Evolutionary conservation across 2,888 invertebrate species (phyloP).

Genomic region (Hoplodrina blanda): DNA sequence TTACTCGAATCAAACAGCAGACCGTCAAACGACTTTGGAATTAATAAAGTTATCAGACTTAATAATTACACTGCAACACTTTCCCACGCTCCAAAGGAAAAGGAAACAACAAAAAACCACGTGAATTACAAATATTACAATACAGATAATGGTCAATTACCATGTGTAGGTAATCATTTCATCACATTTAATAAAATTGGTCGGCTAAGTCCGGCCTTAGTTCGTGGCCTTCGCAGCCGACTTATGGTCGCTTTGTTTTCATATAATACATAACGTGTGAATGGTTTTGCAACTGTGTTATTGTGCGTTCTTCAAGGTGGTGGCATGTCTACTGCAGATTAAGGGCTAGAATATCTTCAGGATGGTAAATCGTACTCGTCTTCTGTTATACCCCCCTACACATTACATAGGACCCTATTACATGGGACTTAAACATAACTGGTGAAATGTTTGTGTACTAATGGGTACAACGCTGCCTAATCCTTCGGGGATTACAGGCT

Average conservation of each 20-base stretch:
- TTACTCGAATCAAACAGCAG: slow-evolving; percentile 37
- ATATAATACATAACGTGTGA: slow-evolving; percentile 75
- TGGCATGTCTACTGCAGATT: slow-evolving; percentile 31
- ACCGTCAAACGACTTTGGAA: slow-evolving; percentile 40
- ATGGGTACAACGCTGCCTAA: no score
- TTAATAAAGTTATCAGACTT: slow-evolving; percentile 58
- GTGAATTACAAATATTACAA: slow-evolving; percentile 65
- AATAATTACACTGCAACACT: slow-evolving; percentile 51
- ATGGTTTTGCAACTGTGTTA: slow-evolving; percentile 70
- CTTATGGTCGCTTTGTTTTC: slow-evolving; percentile 78
- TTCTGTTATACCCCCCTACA: background rate
- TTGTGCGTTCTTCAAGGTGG: slow-evolving; percentile 67
- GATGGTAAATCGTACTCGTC: background rate
- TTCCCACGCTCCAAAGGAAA: slow-evolving; percentile 67
- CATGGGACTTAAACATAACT: no score
- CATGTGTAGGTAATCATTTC: slow-evolving; percentile 72
- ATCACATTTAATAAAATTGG: slow-evolving; percentile 74
- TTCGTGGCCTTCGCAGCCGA: slow-evolving; percentile 72
- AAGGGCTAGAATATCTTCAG: slow-evolving; percentile 30
- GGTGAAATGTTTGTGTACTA: no score
- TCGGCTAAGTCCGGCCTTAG: slow-evolving; percentile 68
- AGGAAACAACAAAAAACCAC: slow-evolving; percentile 62
- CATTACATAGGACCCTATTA: no score
- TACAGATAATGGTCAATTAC: slow-evolving; percentile 70
- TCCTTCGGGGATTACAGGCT: no score